Base-by-base conservation (phyloP, 2,888 invertebrate species). In the Hirtodrosophila cameraria region DNA sequence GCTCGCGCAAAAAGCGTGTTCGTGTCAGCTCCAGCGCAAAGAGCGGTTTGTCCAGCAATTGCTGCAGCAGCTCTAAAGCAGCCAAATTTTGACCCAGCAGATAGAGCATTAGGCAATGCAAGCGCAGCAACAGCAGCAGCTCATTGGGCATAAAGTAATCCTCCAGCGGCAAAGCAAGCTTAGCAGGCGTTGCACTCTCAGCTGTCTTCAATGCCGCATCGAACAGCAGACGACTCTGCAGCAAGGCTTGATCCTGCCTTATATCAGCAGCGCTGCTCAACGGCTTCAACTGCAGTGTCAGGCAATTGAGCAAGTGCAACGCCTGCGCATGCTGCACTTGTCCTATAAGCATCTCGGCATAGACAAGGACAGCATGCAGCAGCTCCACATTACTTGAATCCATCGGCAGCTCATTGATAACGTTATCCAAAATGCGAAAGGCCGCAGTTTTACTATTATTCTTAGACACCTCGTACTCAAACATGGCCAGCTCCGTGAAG, bases 401-500 rank as follows among this genome's bases (percentile, higher is more conserved):
- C 57, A 1, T 64, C 42, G 16, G 73, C 72, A 43, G 54, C 25
- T 5, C 77, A 52, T 16, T 52, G 8, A 93, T 87, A 3, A 93
- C 90, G 15, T 92, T 93, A 71, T 91, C 90, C 27, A 94, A 89
- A 42, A 93, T 92, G 2, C 45, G 25, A 18, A 41, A 59, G 11
- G 70, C 33, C 8, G 72, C 7, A 85, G 72, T n/a, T 54, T 53
- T 88, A 86, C 0, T 85, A 75, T 18, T 59, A 5, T 27, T 15
- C 1, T 9, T 12, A 5, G 42, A 27, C 0, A 46, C 87, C 87
- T 93, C 93, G 46, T 90, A 90, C 85, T 94, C 94, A 52, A 93
- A 91, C 41, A 94, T 84, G 6, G 93, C 94, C 82, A 93, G 93
- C 87, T 94, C 94, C 3, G 92, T 91, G 80, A 93, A 94, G 64